These are phyloP conservation scores for Myotis vivesi DNA, from an alignment of 2,797 vertebrate genomes.

Conservation along the genomic window DNA sequence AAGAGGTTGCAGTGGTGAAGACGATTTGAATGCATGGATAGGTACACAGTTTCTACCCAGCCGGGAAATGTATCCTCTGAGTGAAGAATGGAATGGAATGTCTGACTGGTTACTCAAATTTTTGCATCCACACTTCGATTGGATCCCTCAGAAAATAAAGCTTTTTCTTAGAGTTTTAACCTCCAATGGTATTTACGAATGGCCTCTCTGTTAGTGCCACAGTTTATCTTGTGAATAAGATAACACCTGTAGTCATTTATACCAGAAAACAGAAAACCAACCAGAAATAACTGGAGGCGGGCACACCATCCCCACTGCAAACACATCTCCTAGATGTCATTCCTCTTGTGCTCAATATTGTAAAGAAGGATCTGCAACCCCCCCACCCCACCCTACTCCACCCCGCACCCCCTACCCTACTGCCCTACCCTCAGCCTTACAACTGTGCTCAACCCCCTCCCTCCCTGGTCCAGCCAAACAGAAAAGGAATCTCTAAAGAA, in stretches of 20 bases:
- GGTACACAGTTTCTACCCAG: neutral
- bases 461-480: neutral
- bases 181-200: neutral
- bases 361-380: neutral
- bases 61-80: neutral
- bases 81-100: neutral
- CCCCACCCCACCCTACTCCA: neutral
- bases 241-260: neutral
- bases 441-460: neutral
- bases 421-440: neutral
- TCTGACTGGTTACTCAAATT: neutral
- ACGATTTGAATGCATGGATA: neutral
- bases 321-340: neutral
- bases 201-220: neutral
- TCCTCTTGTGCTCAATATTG: neutral
- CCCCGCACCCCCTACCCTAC: neutral
- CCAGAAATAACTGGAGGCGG: neutral
- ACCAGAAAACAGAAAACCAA: neutral
- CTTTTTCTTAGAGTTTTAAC: neutral
- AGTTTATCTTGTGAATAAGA: neutral
- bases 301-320: neutral
- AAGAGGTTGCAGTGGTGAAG: neutral
- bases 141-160: neutral
- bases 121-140: neutral
- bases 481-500: conserved; percentile 9